Conservation (phyloP, 2,888 invertebrate genomes). For the Limenitis camilla region DNA sequence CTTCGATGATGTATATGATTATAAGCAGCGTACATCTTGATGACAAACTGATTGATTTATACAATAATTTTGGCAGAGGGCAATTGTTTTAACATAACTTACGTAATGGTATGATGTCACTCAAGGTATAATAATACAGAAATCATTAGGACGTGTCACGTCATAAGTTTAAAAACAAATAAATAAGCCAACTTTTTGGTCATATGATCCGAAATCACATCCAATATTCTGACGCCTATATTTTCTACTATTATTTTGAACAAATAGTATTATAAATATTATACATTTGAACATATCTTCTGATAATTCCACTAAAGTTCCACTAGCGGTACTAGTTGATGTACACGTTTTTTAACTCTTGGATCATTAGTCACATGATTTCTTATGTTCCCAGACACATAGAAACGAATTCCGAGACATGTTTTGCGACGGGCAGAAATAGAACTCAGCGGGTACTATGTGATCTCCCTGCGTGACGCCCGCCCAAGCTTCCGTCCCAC, state of each 20-base stretch:
- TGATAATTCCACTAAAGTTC: too few relatives aligned
- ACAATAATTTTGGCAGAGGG: conserved; percentile 44
- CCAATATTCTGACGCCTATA: too few relatives aligned
- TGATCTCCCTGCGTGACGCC: conserved; percentile 66
- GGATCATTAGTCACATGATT: conserved; percentile 71
- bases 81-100: conserved; percentile 44
- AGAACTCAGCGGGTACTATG: conserved; percentile 69
- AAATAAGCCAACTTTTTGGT: neutral
- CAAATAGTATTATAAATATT: too few relatives aligned
- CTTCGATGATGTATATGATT: conserved; percentile 26
- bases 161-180: conserved; percentile 28
- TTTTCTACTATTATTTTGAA: too few relatives aligned
- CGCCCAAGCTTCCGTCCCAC: conserved; percentile 49
- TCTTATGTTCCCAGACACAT: conserved; percentile 68
- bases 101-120: conserved; percentile 49
- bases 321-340: conserved; percentile 28
- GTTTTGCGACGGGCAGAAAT: conserved; percentile 70
- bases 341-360: conserved; percentile 36
- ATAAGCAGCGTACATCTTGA: conserved; percentile 31
- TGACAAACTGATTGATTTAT: conserved; percentile 48
- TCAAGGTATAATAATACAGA: conserved; percentile 42
- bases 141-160: conserved; percentile 44
- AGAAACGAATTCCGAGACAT: conserved; percentile 74
- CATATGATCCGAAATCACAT: neutral
- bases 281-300: too few relatives aligned